Evolutionary conservation across 2,888 invertebrate genomes (phyloP), one percentile per base, ranked within the genome.

Genomic region (Arrhopalites spinosus): DNA sequence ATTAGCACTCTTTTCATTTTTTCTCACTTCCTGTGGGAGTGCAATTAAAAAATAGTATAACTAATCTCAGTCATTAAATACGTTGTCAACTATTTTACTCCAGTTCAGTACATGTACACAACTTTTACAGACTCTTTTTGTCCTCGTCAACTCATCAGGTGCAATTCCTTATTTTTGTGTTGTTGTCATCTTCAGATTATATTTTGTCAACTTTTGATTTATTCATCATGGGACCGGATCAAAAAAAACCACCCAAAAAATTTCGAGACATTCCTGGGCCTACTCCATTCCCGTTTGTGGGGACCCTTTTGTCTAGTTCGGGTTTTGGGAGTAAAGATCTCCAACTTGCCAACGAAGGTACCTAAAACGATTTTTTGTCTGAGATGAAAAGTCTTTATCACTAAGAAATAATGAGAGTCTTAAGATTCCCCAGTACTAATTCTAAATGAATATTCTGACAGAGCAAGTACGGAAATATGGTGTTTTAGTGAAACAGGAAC

Each of bases 281-380:
- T 0, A 74, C 75, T 61, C 86, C 88, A 11, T 83, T 94, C 59
- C 94, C 94, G 0, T 86, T 93, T 50, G 83, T 94, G 36, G 94
- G 94, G 5, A 93, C 94, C 3, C 88, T 75, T 0, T 53, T 81
- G 2, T 74, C 77, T 0, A 73, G 75, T 23, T 27, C 73, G 11
- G 75, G 61, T 5, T 30, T 78, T 13, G 67, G 59, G 61, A 69
- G 71, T 1, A 90, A 90, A 80, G 91, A 91, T 84, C 87, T 94
- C 63, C 93, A 93, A 85, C 91, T 92, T 84, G 92, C 91, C 80
- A 93, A 94, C 86, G 89, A 89, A 87, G 92, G 92, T 92, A 85
- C 84, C 77, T 29, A n/a, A n/a, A n/a, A 29, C 36, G 17, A 8
- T 64, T 64, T 27, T 13, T 2, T 27, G 2, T 5, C 30, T 64